Base-by-base conservation (phyloP, 2,113 vertebrate species). In the Martes martes region DNA sequence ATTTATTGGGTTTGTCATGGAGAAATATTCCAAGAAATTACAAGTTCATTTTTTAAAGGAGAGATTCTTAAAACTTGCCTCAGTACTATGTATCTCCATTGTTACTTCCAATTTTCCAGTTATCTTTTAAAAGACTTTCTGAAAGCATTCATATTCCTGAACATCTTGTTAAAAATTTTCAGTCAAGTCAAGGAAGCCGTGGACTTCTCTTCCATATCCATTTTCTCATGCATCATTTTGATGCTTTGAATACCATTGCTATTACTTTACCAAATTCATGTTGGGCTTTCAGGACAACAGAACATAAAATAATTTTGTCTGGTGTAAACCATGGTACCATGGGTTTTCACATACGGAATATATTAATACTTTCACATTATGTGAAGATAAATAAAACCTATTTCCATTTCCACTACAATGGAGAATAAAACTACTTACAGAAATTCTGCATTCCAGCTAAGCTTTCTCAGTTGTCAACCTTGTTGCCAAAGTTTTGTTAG, bases 51-150 rank as follows among this genome's bases (percentile, higher is more conserved):
- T 96, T 94, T 94, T 88, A 24, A 86, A 84, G 15, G 28, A 52
- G 7, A 65, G 42, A 33, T 65, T 88, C 36, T 89, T 76, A 87
- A 31, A 73, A 63, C 42, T 87, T 94, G 19, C 57, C 36, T 36
- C 31, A 15, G 23, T 76, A 79, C 13, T 76, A 19, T 90, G 65
- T 65, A 4, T 89, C 47, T 73, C 16, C 18, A 65, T 52, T 63
- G 18, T 85, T 84, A 23, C 21, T 50, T 93, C 21, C n/a, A 91
- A 14, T 13, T 94, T 83, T 67, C 45, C 0, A 73, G 14, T 61
- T 52, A 84, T 42, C n/a, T 55, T 97, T 85, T 90, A 19, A 84
- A 80, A 95, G 39, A 45, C 28, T 89, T 91, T 95, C 45, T 65
- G 39, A 57, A 88, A 28, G 23, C 36, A 28, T 90, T 95, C 11